Evolutionary conservation across 2,113 vertebrate genomes (phyloP).

Genomic region (Seriola rivoliana): DNA sequence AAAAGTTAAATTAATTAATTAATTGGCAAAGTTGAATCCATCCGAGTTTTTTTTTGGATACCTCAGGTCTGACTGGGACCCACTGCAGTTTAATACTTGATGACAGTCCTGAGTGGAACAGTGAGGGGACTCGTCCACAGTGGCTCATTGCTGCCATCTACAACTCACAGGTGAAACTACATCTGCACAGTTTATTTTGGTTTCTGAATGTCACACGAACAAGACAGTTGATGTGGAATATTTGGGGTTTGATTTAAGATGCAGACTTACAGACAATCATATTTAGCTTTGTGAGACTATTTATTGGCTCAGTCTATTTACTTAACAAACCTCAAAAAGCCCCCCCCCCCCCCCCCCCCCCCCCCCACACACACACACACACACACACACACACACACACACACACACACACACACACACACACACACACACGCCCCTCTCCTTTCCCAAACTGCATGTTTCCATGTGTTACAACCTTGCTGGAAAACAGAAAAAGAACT

Average conservation of each 20-base stretch:
- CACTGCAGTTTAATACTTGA: background rate
- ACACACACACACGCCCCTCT: background rate
- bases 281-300: constrained; percentile 68
- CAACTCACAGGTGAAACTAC: constrained; percentile 66
- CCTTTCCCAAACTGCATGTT: constrained; percentile 61
- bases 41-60: no score
- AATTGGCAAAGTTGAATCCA: background rate
- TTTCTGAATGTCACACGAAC: constrained; percentile 8
- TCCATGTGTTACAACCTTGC: constrained; percentile 68
- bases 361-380: background rate
- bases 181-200: constrained; percentile 35
- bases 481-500: constrained; percentile 74
- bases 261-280: constrained; percentile 51
- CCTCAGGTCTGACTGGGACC: background rate
- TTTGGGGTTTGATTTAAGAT: constrained; percentile 64
- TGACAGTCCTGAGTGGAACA: no score
- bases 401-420: no score
- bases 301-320: constrained; percentile 67
- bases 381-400: no score
- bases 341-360: background rate
- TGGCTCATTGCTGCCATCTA: constrained; percentile 93
- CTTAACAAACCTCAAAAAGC: constrained; percentile 65
- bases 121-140: constrained; percentile 30
- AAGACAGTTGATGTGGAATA: constrained; percentile 53
- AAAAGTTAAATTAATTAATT: no score